Conservation (phyloP, 2,888 invertebrate genomes). For the Rambutsinella grinnellia region DNA sequence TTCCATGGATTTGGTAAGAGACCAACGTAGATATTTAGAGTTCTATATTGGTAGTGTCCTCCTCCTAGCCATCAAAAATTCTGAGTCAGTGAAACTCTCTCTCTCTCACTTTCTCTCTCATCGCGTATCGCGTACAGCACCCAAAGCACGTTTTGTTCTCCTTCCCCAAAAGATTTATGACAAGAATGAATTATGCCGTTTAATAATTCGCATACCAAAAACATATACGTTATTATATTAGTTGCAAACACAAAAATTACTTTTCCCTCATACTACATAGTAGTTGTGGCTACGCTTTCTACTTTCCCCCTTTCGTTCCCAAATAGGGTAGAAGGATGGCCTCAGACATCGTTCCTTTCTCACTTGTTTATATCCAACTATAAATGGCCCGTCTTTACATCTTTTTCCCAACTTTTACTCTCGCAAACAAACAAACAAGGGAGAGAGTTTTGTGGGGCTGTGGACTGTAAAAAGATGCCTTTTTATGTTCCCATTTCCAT, state of each 20-base stretch:
- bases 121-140: slow-evolving; percentile 38
- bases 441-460: no score
- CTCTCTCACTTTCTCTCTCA: not conserved
- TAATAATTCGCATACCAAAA: slow-evolving; percentile 65
- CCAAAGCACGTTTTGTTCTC: slow-evolving; percentile 58
- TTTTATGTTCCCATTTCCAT: not conserved
- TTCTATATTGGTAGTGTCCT: not conserved
- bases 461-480: not conserved
- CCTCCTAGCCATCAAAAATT: not conserved
- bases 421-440: not conserved
- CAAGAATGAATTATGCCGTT: slow-evolving; percentile 65
- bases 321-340: no score
- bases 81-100: not conserved
- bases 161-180: slow-evolving; percentile 63
- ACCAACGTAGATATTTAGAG: not conserved
- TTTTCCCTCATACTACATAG: not conserved
- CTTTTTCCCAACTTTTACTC: not conserved
- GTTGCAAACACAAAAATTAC: not conserved
- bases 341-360: not conserved
- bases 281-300: not conserved
- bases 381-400: not conserved
- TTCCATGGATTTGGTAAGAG: not conserved
- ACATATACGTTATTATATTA: slow-evolving; percentile 12
- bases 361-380: not conserved
- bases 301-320: not conserved